Percentiles rank a stretch among this genome's conserved stretches.
phyloP scores from a whole-genome alignment of 2,888 invertebrate species.

The Anaspis maculata region DNA sequence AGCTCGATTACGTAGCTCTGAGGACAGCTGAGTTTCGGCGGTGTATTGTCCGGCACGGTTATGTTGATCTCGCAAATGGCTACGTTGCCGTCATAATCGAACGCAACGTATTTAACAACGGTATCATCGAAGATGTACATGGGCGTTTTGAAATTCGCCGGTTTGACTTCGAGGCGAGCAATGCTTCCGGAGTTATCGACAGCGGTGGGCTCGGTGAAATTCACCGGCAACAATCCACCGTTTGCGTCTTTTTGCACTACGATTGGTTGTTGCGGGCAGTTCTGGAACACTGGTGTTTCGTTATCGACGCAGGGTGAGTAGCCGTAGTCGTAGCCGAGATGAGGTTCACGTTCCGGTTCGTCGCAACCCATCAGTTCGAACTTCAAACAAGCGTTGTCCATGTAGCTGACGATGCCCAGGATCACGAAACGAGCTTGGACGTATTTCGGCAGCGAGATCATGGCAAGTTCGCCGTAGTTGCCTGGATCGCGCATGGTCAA shows the following conservation, averaged over 20 bases:
- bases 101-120: constrained; percentile 91
- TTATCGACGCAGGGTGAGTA: constrained; percentile 92
- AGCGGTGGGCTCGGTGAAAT: constrained; percentile 89
- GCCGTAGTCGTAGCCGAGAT: constrained; percentile 88
- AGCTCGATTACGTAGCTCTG: constrained; percentile 91
- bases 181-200: constrained; percentile 94
- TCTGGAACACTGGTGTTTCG: constrained; percentile 93
- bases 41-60: constrained; percentile 89
- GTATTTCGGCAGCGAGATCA: constrained; percentile 90
- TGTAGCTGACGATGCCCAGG: constrained; percentile 88
- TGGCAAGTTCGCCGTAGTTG: constrained; percentile 92
- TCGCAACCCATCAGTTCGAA: constrained; percentile 96
- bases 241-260: constrained; percentile 81
- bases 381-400: constrained; percentile 93
- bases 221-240: constrained; percentile 82
- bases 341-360: constrained; percentile 69
- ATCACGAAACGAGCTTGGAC: constrained; percentile 91
- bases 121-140: constrained; percentile 83
- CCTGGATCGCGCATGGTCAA: constrained; percentile 92
- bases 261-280: constrained; percentile 90
- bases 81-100: constrained; percentile 95
- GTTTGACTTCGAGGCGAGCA: constrained; percentile 85
- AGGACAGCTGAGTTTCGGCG: constrained; percentile 82
- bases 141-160: constrained; percentile 83
- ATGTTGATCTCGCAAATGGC: constrained; percentile 96